Conservation (phyloP, 92 coral and sea anemone species). For the Pocillopora grandis region DNA sequence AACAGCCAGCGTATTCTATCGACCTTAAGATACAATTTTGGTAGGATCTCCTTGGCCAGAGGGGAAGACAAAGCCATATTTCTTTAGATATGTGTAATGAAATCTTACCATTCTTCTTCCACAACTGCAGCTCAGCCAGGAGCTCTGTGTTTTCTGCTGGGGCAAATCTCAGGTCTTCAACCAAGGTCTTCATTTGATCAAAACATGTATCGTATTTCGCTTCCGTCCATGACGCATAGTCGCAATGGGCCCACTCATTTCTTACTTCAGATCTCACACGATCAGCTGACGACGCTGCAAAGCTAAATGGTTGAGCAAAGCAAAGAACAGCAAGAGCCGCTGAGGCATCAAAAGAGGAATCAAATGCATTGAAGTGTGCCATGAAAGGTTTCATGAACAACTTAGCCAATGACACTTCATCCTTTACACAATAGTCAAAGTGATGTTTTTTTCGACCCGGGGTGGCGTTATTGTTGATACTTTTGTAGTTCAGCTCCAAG, state of each 20-base stretch:
- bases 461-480: constrained; percentile 40
- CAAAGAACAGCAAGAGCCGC: constrained; percentile 49
- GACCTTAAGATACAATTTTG: too few species aligned
- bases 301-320: not conserved
- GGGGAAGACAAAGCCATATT: too few species aligned
- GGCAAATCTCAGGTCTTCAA: not conserved
- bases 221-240: constrained; percentile 30
- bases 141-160: constrained; percentile 17
- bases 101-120: constrained; percentile 31
- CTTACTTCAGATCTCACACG: constrained; percentile 26
- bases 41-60: too few species aligned
- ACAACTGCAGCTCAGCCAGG: constrained; percentile 13
- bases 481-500: constrained; percentile 28
- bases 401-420: constrained; percentile 53
- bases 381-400: constrained; percentile 58
- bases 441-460: not conserved
- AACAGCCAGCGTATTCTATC: too few species aligned
- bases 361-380: constrained; percentile 61
- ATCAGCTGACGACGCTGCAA: constrained; percentile 1
- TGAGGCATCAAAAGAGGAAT: constrained; percentile 48
- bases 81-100: not conserved
- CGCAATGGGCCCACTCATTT: constrained; percentile 48
- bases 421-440: constrained; percentile 31
- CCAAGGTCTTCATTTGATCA: not conserved
- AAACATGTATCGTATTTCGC: not conserved